A percentile compares a stretch with the other conserved stretches of the same genome.
Conservation (phyloP, 2,888 invertebrate genomes). For the Volucella bombylans region DNA sequence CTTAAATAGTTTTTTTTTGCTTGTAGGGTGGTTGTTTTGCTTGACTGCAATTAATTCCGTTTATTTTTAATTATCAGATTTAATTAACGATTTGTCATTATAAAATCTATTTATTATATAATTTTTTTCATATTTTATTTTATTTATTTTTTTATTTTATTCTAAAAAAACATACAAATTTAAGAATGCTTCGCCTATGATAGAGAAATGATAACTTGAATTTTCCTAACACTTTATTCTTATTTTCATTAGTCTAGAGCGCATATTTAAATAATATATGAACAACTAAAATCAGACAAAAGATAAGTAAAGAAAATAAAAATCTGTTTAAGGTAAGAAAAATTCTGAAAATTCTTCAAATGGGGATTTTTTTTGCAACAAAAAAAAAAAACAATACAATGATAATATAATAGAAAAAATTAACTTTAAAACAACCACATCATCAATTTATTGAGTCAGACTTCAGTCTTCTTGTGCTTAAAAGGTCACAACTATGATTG, state of each 20-base stretch:
- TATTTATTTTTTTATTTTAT: conserved; percentile 60
- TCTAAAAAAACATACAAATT: conserved; percentile 10
- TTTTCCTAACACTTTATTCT: conserved; percentile 58
- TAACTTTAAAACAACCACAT: conserved; percentile 21
- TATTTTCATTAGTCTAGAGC: conserved; percentile 42
- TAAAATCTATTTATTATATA: conserved; percentile 60
- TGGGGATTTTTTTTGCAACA: conserved; percentile 5
- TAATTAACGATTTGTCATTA: conserved; percentile 61
- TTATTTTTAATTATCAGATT: conserved; percentile 67
- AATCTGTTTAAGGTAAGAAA: conserved; percentile 25
- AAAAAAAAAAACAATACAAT: too few species aligned
- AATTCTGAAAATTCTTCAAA: conserved; percentile 12
- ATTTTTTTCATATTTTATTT: conserved; percentile 60
- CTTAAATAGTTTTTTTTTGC: conserved; percentile 44
- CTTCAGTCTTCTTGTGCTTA: conserved; percentile 56
- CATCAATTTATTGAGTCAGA: conserved; percentile 61
- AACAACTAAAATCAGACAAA: conserved; percentile 50
- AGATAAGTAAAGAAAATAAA: conserved; percentile 22
- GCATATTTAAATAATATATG: conserved; percentile 31
- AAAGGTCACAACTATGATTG: conserved; percentile 46
- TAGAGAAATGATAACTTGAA: conserved; percentile 34
- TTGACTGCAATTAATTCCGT: conserved; percentile 68
- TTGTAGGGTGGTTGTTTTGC: conserved; percentile 65
- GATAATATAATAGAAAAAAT: neutral
- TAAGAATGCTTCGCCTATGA: conserved; percentile 42